Evolutionary conservation across 2,113 vertebrate species (phyloP).

Genomic region (Narcine bancroftii): DNA sequence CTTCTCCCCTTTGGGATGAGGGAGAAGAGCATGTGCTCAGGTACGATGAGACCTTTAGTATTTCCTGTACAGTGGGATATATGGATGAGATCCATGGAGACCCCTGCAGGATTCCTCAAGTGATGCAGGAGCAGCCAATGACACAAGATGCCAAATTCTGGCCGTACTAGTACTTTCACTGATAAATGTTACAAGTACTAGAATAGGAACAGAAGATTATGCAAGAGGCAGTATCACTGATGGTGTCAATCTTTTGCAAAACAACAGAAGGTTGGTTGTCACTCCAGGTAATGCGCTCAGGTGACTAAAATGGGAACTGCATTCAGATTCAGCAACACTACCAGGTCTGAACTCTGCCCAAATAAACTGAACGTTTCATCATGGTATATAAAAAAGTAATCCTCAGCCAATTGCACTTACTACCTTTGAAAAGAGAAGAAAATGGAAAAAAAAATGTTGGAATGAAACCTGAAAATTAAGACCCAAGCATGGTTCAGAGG

Average conservation of each 20-base stretch:
- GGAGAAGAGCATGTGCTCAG: too few relatives aligned
- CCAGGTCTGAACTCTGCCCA: neutral
- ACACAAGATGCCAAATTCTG: too few relatives aligned
- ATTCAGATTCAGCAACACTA: neutral
- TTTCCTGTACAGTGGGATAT: too few relatives aligned
- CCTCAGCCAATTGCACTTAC: too few relatives aligned
- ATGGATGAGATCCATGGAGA: too few relatives aligned
- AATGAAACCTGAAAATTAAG: neutral
- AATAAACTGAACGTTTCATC: neutral
- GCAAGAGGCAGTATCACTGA: neutral
- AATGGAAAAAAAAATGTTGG: neutral
- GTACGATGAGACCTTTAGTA: too few relatives aligned
- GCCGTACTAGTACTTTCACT: too few relatives aligned
- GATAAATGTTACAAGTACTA: too few relatives aligned
- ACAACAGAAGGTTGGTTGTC: neutral
- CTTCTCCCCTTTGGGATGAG: too few relatives aligned
- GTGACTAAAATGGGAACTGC: neutral
- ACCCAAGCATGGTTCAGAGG: neutral
- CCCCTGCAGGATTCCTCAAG: too few relatives aligned
- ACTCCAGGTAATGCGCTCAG: neutral
- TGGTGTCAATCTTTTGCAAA: neutral
- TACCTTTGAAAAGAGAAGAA: neutral
- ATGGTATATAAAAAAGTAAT: neutral
- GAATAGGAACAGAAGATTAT: neutral
- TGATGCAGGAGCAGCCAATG: too few relatives aligned